Evolutionary conservation across 35 echinoderm and acorn worm genomes (phyloP).

Genomic region (Apostichopus japonicus): DNA sequence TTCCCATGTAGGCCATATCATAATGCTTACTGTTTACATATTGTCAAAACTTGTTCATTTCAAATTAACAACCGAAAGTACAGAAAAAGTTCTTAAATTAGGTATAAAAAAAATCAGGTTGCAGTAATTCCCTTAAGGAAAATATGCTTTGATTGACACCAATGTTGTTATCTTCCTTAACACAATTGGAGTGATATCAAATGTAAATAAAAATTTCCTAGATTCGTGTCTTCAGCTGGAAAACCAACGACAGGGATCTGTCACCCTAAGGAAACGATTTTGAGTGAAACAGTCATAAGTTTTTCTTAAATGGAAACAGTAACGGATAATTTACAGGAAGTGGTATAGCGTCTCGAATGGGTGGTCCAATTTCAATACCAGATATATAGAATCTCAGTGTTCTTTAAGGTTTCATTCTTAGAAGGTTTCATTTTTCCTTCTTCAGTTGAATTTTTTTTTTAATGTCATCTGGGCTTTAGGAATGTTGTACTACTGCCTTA

Average conservation of each 20-base stretch:
- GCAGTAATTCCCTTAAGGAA: not conserved
- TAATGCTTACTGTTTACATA: constrained; percentile 18
- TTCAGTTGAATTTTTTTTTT: no score
- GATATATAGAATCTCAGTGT: no score
- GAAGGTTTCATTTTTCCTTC: no score
- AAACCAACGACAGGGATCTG: not conserved
- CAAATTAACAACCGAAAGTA: constrained; percentile 23
- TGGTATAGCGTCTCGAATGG: not conserved
- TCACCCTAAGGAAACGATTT: not conserved
- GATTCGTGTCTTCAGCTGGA: not conserved
- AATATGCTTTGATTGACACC: constrained; percentile 18
- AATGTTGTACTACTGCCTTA: no score
- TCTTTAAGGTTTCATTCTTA: no score
- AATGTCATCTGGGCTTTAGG: no score
- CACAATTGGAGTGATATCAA: constrained; percentile 6
- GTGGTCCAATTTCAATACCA: not conserved
- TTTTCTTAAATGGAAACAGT: not conserved
- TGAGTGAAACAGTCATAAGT: not conserved
- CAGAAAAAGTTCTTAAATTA: constrained; percentile 1
- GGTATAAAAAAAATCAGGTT: not conserved
- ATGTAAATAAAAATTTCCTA: not conserved
- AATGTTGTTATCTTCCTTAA: not conserved
- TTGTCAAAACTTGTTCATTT: constrained; percentile 24
- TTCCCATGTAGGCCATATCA: not conserved
- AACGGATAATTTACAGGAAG: not conserved